phyloP scores from a whole-genome alignment of 2,113 vertebrate species.

The Prolemur simus region DNA sequence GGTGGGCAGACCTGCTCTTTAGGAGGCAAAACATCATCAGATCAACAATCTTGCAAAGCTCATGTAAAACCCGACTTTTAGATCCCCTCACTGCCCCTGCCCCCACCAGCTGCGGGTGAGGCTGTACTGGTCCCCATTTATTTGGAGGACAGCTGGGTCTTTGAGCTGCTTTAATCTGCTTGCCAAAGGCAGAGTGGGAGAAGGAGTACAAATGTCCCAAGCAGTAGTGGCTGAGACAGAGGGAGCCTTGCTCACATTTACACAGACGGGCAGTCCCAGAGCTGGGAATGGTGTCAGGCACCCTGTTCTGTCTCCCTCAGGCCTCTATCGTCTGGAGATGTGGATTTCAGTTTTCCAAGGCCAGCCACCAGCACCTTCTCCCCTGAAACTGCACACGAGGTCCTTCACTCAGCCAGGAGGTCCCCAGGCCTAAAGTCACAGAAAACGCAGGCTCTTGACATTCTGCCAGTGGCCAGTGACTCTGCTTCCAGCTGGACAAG shows the following conservation, averaged over 20 bases:
- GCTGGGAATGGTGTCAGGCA: background rate
- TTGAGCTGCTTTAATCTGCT: background rate
- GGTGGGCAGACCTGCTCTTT: background rate
- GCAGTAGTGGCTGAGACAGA: too few relatives aligned
- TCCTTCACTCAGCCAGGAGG: background rate
- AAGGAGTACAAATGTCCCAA: background rate
- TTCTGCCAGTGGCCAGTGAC: background rate
- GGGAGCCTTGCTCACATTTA: background rate
- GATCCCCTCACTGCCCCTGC: accelerated
- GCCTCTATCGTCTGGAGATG: background rate
- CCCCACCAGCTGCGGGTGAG: accelerated
- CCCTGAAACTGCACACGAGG: background rate
- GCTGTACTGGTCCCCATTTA: background rate
- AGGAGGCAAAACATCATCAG: background rate
- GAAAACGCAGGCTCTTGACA: background rate
- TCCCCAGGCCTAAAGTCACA: background rate
- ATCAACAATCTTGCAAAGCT: background rate
- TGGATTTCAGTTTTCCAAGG: background rate
- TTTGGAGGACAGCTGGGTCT: background rate
- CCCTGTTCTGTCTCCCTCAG: background rate
- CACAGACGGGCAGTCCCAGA: background rate
- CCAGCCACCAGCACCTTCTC: background rate
- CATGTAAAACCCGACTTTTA: accelerated
- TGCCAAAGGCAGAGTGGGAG: background rate
- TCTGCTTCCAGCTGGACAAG: background rate